Evolutionary conservation across 1,140 invertebrate species (phyloP).

Genomic region (Belonocnema kinseyi): DNA sequence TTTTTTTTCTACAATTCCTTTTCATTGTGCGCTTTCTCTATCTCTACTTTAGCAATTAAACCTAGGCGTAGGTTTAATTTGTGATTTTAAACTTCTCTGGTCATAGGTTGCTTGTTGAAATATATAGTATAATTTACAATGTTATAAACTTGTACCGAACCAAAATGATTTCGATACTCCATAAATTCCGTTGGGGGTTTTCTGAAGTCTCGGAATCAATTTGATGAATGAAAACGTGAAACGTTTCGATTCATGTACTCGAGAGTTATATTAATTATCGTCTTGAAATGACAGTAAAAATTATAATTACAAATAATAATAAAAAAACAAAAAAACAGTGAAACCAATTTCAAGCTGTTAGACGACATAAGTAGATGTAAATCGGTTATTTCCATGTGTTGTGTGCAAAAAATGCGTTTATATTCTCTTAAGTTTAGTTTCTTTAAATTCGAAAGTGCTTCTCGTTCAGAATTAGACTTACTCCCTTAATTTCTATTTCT

Average conservation of each 20-base stretch:
- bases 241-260: slow-evolving; percentile 13
- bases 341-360: slow-evolving; percentile 16
- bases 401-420: slow-evolving; percentile 22
- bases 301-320: no score
- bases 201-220: not conserved
- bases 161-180: slow-evolving; percentile 5
- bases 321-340: not conserved
- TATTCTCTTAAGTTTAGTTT: slow-evolving; percentile 20
- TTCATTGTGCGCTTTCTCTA: not conserved
- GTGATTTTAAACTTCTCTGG: slow-evolving; percentile 15
- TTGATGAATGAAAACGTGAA: slow-evolving; percentile 7
- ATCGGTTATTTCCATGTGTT: slow-evolving; percentile 13
- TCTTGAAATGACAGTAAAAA: slow-evolving; percentile 18
- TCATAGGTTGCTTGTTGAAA: slow-evolving; percentile 23
- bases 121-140: not conserved
- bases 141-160: slow-evolving; percentile 7
- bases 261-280: not conserved
- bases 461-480: slow-evolving; percentile 1
- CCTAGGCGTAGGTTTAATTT: slow-evolving; percentile 4
- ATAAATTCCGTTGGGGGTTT: not conserved
- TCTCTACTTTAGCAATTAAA: not conserved
- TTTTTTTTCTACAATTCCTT: not conserved
- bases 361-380: slow-evolving; percentile 15
- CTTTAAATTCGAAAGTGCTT: slow-evolving; percentile 14
- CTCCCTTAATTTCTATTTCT: slow-evolving; percentile 12